These are phyloP conservation scores for Pterophyllum scalare DNA, from an alignment of 2,113 vertebrate genomes.

Conservation along the genomic window DNA sequence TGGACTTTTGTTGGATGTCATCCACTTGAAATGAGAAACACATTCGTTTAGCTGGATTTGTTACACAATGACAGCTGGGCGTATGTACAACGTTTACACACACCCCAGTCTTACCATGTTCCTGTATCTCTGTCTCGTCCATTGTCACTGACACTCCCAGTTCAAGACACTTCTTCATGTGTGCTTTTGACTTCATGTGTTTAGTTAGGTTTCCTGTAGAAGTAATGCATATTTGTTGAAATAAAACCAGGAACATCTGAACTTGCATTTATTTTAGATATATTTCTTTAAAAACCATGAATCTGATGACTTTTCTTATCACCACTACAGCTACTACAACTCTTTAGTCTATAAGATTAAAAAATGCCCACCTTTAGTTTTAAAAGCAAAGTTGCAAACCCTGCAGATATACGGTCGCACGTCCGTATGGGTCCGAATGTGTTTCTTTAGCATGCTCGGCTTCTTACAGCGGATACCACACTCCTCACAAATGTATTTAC, in stretches of 20 bases:
- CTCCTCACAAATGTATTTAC: slow-evolving; percentile 99
- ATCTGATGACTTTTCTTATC: no score
- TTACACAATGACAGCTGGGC: background rate
- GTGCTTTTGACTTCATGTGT: slow-evolving; percentile 99
- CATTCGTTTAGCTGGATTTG: background rate
- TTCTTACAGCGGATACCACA: slow-evolving; percentile 99
- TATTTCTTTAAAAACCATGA: background rate
- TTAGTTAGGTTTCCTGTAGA: slow-evolving; percentile 95
- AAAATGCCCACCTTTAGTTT: slow-evolving; percentile 93
- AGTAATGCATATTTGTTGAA: background rate
- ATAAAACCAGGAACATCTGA: background rate
- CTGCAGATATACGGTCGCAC: slow-evolving; percentile 97
- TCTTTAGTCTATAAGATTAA: background rate
- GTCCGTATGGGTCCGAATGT: slow-evolving; percentile 97
- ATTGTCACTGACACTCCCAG: slow-evolving; percentile 94
- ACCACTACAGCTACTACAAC: background rate
- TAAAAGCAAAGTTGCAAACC: slow-evolving; percentile 98
- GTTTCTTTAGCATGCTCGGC: slow-evolving; percentile 99
- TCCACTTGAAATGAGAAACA: slow-evolving; percentile 73
- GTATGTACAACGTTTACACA: background rate
- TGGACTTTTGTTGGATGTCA: slow-evolving; percentile 86
- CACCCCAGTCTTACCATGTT: slow-evolving; percentile 84
- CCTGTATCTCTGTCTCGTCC: slow-evolving; percentile 91
- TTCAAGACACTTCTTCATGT: slow-evolving; percentile 99
- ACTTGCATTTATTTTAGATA: background rate